These are phyloP conservation scores for Drosophila saltans DNA, from an alignment of 1,140 invertebrate genomes.

Conservation along the genomic window DNA sequence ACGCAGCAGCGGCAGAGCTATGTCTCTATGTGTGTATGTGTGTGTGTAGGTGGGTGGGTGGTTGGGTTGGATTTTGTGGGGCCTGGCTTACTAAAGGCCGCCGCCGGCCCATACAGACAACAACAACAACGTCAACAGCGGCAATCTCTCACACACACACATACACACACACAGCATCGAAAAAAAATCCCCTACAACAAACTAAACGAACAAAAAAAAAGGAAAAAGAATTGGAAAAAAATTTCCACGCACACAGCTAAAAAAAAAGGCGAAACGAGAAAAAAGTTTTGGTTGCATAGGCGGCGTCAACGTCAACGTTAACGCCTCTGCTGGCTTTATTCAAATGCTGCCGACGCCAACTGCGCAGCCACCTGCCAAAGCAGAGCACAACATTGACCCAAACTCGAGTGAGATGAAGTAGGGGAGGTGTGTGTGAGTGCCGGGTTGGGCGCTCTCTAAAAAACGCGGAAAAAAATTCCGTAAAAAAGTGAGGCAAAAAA, in stretches of 20 bases:
- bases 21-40: conserved; percentile 20
- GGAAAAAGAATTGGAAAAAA: conserved; percentile 48
- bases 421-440: conserved; percentile 44
- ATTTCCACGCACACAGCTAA: conserved; percentile 40
- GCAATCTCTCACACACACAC: conserved; percentile 49
- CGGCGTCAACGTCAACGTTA: conserved; percentile 53
- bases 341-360: conserved; percentile 66
- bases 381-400: conserved; percentile 77
- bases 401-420: conserved; percentile 58
- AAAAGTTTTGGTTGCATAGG: conserved; percentile 77
- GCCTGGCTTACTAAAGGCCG: conserved; percentile 75
- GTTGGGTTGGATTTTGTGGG: conserved; percentile 33
- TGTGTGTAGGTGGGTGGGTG: conserved; percentile 30
- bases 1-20: conserved; percentile 64
- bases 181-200: conserved; percentile 71
- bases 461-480: conserved; percentile 77
- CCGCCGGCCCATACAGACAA: conserved; percentile 67
- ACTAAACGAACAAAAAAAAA: conserved; percentile 56
- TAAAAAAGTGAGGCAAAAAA: conserved; percentile 63
- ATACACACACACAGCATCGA: conserved; percentile 54
- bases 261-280: conserved; percentile 40
- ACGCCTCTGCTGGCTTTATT: conserved; percentile 68
- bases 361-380: conserved; percentile 73
- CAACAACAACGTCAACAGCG: conserved; percentile 47
- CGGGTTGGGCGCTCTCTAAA: conserved; percentile 62